phyloP scores from a whole-genome alignment of 1,140 invertebrate genomes.

The Bombus polaris region DNA sequence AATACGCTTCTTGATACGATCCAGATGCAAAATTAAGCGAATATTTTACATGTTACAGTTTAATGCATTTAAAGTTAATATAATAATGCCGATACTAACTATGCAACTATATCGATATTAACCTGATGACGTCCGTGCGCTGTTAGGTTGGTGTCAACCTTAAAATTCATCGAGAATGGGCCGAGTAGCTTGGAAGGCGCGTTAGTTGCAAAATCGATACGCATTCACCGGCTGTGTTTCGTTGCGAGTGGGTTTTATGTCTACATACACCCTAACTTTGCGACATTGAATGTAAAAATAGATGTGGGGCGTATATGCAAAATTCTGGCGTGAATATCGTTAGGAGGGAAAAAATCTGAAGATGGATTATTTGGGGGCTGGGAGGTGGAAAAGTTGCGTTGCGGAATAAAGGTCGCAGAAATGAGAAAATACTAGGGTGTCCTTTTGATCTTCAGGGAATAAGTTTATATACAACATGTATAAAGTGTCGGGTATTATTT shows the following conservation, averaged over 20 bases:
- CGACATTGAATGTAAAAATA: neutral
- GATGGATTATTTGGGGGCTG: neutral
- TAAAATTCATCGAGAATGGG: neutral
- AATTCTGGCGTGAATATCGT: neutral
- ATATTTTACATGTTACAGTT: too few relatives aligned
- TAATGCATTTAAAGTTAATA: too few relatives aligned
- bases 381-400: neutral
- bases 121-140: too few relatives aligned
- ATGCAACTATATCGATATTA: too few relatives aligned
- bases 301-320: neutral
- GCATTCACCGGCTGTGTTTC: neutral
- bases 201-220: constrained; percentile 24
- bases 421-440: neutral
- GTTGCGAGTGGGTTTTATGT: neutral
- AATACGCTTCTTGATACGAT: too few relatives aligned
- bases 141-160: neutral
- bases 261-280: neutral
- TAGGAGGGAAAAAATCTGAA: neutral
- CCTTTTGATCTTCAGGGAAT: too few relatives aligned
- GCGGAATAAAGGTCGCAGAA: neutral
- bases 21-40: too few relatives aligned
- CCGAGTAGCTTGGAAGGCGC: neutral
- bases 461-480: too few relatives aligned
- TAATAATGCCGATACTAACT: too few relatives aligned
- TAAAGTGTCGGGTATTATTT: neutral